These are phyloP conservation scores for Borostomias antarcticus DNA, from an alignment of 2,797 vertebrate genomes.

Conservation along the genomic window DNA sequence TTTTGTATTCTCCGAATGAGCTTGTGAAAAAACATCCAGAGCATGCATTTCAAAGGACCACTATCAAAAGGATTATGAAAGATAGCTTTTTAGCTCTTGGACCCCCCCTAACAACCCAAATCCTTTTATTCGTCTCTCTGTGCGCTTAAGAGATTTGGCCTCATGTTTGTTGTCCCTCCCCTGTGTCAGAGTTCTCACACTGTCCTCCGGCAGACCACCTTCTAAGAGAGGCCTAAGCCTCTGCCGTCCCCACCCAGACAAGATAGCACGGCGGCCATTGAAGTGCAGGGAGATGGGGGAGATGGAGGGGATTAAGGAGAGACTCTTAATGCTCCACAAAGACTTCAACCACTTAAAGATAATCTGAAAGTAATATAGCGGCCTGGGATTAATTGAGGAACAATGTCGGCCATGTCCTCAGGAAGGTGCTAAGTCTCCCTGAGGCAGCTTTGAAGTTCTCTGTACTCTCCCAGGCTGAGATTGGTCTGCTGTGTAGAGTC, in stretches of 20 bases:
- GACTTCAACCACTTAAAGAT: constrained; percentile 84
- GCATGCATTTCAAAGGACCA: constrained; percentile 83
- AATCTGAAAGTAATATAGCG: constrained; percentile 88
- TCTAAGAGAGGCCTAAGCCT: constrained; percentile 78
- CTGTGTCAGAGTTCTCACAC: constrained; percentile 80
- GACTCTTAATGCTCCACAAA: constrained; percentile 79
- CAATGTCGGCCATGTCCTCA: constrained; percentile 76
- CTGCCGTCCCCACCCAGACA: constrained; percentile 77
- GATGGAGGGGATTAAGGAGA: constrained; percentile 66
- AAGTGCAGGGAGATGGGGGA: constrained; percentile 71
- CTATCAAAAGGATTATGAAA: constrained; percentile 85
- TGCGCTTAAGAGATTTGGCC: constrained; percentile 84
- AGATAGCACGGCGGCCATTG: constrained; percentile 80
- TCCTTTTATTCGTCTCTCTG: constrained; percentile 81
- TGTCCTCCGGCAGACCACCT: constrained; percentile 81
- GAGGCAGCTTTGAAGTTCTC: constrained; percentile 78
- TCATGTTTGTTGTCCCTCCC: constrained; percentile 84
- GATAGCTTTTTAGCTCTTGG: constrained; percentile 82
- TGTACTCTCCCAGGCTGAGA: background rate
- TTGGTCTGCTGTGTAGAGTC: background rate
- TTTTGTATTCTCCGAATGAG: constrained; percentile 56
- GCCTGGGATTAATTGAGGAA: constrained; percentile 86
- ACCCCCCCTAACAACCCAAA: constrained; percentile 75
- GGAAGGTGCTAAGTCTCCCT: constrained; percentile 77
- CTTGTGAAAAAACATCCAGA: constrained; percentile 70